Percentiles rank a stretch among this genome's conserved stretches.
Evolutionary conservation across 92 coral and sea anemone genomes (phyloP).

Genomic region (Epizoanthus illoricatus): DNA sequence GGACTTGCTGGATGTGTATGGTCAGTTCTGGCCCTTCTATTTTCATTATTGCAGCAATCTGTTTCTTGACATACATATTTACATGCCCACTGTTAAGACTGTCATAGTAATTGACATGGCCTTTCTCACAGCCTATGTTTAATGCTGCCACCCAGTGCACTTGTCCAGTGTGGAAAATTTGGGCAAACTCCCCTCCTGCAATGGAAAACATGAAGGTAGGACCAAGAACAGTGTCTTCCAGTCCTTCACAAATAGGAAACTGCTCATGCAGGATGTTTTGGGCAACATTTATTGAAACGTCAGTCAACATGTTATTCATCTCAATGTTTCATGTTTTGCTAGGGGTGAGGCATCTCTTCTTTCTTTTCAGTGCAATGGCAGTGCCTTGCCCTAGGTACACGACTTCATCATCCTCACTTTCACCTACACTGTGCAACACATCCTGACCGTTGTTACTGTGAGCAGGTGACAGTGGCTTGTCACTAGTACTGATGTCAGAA

Average conservation of each 20-base stretch:
- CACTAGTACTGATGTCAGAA: not conserved
- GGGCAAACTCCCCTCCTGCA: slow-evolving; percentile 58
- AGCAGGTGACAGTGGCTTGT: not conserved
- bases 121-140: slow-evolving; percentile 45
- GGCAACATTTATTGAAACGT: slow-evolving; percentile 42
- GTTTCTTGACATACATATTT: slow-evolving; percentile 35
- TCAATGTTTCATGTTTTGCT: not conserved
- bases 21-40: not conserved
- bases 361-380: not conserved
- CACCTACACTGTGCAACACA: not conserved
- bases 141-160: slow-evolving; percentile 66
- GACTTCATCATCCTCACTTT: not conserved
- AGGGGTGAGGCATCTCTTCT: not conserved
- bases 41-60: slow-evolving; percentile 21
- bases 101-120: slow-evolving; percentile 50
- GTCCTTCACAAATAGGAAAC: slow-evolving; percentile 48
- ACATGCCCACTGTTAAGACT: slow-evolving; percentile 50
- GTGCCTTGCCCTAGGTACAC: not conserved
- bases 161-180: slow-evolving; percentile 55
- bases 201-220: slow-evolving; percentile 39
- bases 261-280: slow-evolving; percentile 45
- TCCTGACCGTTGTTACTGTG: not conserved
- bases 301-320: slow-evolving; percentile 29
- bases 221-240: slow-evolving; percentile 62
- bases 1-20: slow-evolving; percentile 13